Evolutionary conservation across 1,140 invertebrate species (phyloP).

Genomic region (Hylaeus volcanicus): DNA sequence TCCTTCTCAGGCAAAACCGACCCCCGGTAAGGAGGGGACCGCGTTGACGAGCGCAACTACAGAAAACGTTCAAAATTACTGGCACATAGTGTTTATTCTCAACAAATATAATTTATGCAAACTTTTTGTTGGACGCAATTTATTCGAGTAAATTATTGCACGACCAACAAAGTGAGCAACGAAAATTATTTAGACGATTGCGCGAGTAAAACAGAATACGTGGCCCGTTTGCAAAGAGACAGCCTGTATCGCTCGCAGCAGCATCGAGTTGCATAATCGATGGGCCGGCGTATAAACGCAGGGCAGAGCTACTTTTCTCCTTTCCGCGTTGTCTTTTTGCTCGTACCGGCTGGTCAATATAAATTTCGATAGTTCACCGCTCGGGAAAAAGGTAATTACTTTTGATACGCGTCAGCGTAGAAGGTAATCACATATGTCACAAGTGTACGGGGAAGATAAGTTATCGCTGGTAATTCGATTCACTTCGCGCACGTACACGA

Average conservation of each 20-base stretch:
- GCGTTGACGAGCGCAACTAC: too few species aligned
- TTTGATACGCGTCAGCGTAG: constrained; percentile 31
- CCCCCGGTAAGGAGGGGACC: too few species aligned
- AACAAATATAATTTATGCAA: too few species aligned
- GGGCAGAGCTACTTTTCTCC: neutral
- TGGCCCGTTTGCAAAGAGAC: neutral
- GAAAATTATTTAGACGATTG: too few species aligned
- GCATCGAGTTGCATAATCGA: constrained; percentile 21
- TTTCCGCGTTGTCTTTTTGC: neutral
- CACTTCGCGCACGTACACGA: constrained; percentile 12
- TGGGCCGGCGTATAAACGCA: neutral
- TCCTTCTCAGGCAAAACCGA: too few species aligned
- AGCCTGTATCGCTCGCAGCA: constrained; percentile 3
- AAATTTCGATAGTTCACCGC: constrained; percentile 40
- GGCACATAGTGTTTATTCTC: too few species aligned
- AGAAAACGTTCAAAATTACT: too few species aligned
- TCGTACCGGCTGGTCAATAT: constrained; percentile 20
- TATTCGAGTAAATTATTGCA: too few species aligned
- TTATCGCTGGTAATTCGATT: constrained; percentile 48
- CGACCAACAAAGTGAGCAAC: too few species aligned
- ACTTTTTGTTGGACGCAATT: too few species aligned
- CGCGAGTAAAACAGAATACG: neutral
- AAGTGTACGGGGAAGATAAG: constrained; percentile 44
- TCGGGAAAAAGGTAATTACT: constrained; percentile 43
- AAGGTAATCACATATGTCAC: constrained; percentile 53